Percentiles rank a stretch among this genome's conserved stretches.
Evolutionary conservation across 2,113 vertebrate genomes (phyloP).

Genomic region (Toxotes chatareus): DNA sequence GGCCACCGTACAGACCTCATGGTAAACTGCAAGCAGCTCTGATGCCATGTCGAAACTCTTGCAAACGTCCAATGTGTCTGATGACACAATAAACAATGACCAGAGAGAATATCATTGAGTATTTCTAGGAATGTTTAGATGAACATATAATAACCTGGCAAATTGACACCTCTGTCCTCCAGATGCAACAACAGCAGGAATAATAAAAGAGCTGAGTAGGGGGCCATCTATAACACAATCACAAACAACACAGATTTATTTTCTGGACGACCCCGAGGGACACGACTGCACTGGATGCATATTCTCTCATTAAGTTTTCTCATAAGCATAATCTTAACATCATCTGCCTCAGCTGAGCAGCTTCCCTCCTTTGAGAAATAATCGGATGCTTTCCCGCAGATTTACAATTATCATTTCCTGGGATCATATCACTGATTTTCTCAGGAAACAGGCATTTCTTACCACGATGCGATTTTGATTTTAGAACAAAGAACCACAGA

Average conservation of each 20-base stretch:
- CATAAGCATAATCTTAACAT: slow-evolving; percentile 24
- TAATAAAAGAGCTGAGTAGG: neutral
- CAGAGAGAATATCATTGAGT: neutral
- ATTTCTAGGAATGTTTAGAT: neutral
- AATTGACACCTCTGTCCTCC: neutral
- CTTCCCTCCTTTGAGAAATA: neutral
- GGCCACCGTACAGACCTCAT: neutral
- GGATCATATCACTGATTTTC: neutral
- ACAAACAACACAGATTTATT: slow-evolving; percentile 37
- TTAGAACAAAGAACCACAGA: neutral
- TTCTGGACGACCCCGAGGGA: slow-evolving; percentile 21
- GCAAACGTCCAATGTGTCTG: neutral
- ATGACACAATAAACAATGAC: neutral
- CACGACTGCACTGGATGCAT: slow-evolving; percentile 5
- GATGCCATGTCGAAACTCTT: neutral
- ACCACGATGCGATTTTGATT: neutral
- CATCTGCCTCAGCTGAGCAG: slow-evolving; percentile 3
- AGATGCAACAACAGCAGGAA: neutral
- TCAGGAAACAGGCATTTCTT: neutral
- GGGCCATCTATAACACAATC: slow-evolving; percentile 22
- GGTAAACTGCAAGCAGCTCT: neutral
- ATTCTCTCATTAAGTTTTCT: slow-evolving; percentile 37
- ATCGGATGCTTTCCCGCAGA: slow-evolving; percentile 6
- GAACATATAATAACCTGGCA: neutral
- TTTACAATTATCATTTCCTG: slow-evolving; percentile 1